phyloP scores from a whole-genome alignment of 2,888 invertebrate genomes.

The Sylvicola cinctus region DNA sequence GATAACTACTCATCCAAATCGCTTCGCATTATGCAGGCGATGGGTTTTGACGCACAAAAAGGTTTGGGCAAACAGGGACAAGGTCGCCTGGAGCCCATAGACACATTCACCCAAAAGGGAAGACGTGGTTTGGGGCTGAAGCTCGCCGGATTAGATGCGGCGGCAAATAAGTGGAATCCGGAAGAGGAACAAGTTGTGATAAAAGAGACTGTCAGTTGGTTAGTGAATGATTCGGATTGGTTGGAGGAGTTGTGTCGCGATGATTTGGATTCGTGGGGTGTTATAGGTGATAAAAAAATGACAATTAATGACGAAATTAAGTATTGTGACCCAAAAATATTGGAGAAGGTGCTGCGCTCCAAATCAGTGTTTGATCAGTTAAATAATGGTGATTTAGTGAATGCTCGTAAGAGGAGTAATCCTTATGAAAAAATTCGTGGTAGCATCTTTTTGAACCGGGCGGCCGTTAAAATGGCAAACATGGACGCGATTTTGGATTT shows the following conservation, averaged over 20 bases:
- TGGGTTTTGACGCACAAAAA: constrained; percentile 64
- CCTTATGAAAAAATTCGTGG: constrained; percentile 84
- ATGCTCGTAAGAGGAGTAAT: constrained; percentile 69
- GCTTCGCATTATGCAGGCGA: constrained; percentile 33
- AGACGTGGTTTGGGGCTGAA: constrained; percentile 64
- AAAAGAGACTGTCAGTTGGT: constrained; percentile 24
- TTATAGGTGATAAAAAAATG: constrained; percentile 39
- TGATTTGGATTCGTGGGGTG: constrained; percentile 37
- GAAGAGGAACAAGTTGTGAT: constrained; percentile 28
- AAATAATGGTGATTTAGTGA: constrained; percentile 51
- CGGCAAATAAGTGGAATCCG: constrained; percentile 44
- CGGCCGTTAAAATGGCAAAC: constrained; percentile 96
- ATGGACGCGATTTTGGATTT: constrained; percentile 78
- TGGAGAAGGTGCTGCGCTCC: constrained; percentile 48
- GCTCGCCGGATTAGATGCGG: constrained; percentile 35
- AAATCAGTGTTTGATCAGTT: constrained; percentile 72
- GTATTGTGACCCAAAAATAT: constrained; percentile 50
- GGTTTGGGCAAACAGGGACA: constrained; percentile 74
- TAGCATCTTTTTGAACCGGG: constrained; percentile 79
- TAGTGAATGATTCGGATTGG: constrained; percentile 17
- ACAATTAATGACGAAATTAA: constrained; percentile 55
- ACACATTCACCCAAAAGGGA: constrained; percentile 62
- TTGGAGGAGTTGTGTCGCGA: constrained; percentile 24
- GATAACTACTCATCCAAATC: too few species aligned
- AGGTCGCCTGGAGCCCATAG: constrained; percentile 60